These are phyloP conservation scores for Petrophora chlorosata DNA, from an alignment of 2,888 invertebrate genomes.

Conservation along the genomic window DNA sequence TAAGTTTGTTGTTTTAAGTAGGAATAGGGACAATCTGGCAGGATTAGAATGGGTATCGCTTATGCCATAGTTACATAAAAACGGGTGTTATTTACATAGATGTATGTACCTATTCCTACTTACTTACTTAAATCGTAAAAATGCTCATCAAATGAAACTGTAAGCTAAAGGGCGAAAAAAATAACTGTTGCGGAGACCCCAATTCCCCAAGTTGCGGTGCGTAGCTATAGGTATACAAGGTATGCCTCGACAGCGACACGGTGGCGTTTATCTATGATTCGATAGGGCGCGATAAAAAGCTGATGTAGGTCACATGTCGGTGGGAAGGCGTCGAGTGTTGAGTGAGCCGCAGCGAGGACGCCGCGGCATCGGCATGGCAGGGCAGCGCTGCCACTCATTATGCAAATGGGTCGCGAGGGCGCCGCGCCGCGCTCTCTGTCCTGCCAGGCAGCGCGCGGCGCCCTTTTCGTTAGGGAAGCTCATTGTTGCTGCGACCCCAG, in stretches of 20 bases:
- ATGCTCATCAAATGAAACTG: neutral
- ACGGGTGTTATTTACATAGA: too few relatives aligned
- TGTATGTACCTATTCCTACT: too few relatives aligned
- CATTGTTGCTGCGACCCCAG: neutral
- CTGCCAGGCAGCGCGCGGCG: neutral
- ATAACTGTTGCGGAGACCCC: neutral
- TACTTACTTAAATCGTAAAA: too few relatives aligned
- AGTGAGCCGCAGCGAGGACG: neutral
- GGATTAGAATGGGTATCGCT: too few relatives aligned
- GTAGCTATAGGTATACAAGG: neutral
- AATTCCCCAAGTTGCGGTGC: neutral
- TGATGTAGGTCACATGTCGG: constrained; percentile 61
- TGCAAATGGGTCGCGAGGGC: constrained; percentile 66
- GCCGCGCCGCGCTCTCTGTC: constrained; percentile 9
- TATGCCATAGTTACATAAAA: too few relatives aligned
- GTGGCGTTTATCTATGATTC: constrained; percentile 34
- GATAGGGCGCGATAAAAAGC: constrained; percentile 44
- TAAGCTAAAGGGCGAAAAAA: neutral
- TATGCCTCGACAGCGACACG: constrained; percentile 7
- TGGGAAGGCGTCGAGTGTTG: constrained; percentile 28
- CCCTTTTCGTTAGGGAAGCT: neutral
- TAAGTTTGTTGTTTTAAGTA: neutral
- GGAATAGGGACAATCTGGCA: too few relatives aligned
- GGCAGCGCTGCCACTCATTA: constrained; percentile 53
- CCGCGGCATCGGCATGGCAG: constrained; percentile 5